Evolutionary conservation across 2,888 invertebrate species (phyloP), one percentile per base, ranked within the genome.

Genomic region (Aromia moschata): DNA sequence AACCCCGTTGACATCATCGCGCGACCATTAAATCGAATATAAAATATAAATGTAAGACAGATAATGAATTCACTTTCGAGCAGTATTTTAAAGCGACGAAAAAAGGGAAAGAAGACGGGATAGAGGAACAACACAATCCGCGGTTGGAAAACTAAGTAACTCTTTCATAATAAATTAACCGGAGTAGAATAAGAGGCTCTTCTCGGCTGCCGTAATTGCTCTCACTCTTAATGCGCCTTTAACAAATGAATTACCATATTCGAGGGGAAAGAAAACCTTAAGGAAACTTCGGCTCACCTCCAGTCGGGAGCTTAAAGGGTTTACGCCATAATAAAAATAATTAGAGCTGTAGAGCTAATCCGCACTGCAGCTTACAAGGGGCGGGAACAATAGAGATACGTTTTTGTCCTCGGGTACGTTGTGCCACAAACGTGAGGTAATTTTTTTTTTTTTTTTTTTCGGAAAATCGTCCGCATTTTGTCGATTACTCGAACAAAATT

Each of bases 181-280:
- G 16, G 38, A 25, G 20, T 30, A 33, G 9, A 41, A 18, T 25
- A 16, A 31, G 31, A 31, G 30, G 52, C n/a, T 41, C 41, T 31
- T 52, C 31, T 41, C 30, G 52, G 30, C 14, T 45, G 45, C 12
- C 43, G 47, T 56, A 56, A 56, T 56, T 56, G 56, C 49, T 46
- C 41, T 37, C 33, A 49, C 40, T 41, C 33, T 53, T 47, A 56
- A 56, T 56, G 56, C 43, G 15, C 36, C 49, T 49, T 56, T 56
- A 56, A 56, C 47, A 56, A 56, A 56, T 38, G 47, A 56, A 56
- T 56, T 56, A 49, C 47, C 56, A 47, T 56, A 56, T 46, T 46
- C 40, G 33, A 40, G 43, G 40, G 44, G 43, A 37, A 20, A 41
- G 52, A 31, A 41, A 41, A 41, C 41, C 52, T 52, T 41, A 52